Percentiles rank a stretch among this genome's conserved stretches.
Conservation (phyloP, 2,888 invertebrate species). For the Cataglyphis livida region DNA sequence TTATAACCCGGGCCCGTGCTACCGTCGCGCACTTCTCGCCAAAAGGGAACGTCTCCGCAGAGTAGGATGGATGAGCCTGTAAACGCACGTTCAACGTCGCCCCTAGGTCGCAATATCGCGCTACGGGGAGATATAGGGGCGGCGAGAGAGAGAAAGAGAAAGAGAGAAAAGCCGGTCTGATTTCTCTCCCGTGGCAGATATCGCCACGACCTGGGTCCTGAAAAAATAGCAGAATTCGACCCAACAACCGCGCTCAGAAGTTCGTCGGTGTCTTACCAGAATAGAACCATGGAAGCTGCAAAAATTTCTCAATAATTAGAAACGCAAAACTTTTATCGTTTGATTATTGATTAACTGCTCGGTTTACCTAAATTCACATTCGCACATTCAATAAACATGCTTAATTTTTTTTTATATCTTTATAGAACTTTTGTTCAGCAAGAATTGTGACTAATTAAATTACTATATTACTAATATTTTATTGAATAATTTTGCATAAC, state of each 20-base stretch:
- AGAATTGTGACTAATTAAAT: neutral
- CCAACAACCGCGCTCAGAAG: neutral
- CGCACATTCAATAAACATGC: neutral
- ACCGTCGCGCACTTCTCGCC: conserved; percentile 56
- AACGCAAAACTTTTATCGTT: neutral
- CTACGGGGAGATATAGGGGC: conserved; percentile 60
- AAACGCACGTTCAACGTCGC: conserved; percentile 67
- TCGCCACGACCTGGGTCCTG: neutral
- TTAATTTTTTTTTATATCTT: neutral
- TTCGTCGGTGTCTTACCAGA: neutral
- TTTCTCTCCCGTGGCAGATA: conserved; percentile 65
- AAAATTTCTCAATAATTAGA: neutral
- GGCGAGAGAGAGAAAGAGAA: conserved; percentile 32
- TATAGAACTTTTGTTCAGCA: neutral
- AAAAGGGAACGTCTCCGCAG: conserved; percentile 57
- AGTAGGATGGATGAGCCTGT: conserved; percentile 73
- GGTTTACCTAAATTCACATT: neutral
- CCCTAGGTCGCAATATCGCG: conserved; percentile 71
- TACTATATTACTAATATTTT: conserved; percentile 1
- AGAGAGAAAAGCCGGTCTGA: conserved; percentile 52
- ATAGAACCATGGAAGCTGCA: neutral
- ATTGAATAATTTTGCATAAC: neutral
- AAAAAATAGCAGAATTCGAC: conserved; percentile 11
- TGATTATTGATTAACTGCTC: neutral
- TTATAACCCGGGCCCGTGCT: conserved; percentile 67